Evolutionary conservation across 2,888 invertebrate genomes (phyloP), one percentile per base, ranked within the genome.

Genomic region (Galerucella nymphaeae): DNA sequence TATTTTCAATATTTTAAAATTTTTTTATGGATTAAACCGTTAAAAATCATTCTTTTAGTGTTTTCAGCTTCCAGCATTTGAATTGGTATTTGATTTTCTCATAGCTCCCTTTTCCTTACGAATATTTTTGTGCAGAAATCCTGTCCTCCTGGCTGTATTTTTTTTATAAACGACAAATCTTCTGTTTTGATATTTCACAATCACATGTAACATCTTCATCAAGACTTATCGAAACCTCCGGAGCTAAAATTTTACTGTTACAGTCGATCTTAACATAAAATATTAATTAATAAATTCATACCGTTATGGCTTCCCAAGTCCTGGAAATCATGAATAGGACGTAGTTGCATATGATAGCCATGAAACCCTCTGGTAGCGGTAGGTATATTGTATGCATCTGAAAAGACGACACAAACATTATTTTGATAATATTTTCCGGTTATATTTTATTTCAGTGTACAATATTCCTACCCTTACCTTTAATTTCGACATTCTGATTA

Each of bases 381-480:
- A 10, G 53, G 53, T 53, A 53, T 53, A 18, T 53, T 53, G 53
- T 53, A 53, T 16, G 53, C 1, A 53, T 53, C 53, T 53, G 53
- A 53, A 53, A 53, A 53, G 53, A 53, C 50, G 50, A 53, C 16
- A 53, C 53, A 53, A 53, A 53, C 18, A 16, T 53, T 16, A 53
- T 53, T 53, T 53, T 53, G n/a, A 14, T 48, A 48, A n/a, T 14
- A n/a, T 16, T 50, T 53, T 53, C 18, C 10, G n/a, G 16, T 53
- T 53, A 18, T 53, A 53, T 18, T 53, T 16, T 53, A 16, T 53
- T 53, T 53, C 53, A 18, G 16, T 53, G 16, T 18, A 53, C 53
- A 53, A 53, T 16, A 53, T 53, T 53, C 53, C 53, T 53, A 53
- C 53, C 53, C 53, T 53, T 53, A 53, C 53, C 53, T 53, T 53